These are phyloP conservation scores for Tachina lurida DNA, from an alignment of 2,888 invertebrate species.

Conservation along the genomic window DNA sequence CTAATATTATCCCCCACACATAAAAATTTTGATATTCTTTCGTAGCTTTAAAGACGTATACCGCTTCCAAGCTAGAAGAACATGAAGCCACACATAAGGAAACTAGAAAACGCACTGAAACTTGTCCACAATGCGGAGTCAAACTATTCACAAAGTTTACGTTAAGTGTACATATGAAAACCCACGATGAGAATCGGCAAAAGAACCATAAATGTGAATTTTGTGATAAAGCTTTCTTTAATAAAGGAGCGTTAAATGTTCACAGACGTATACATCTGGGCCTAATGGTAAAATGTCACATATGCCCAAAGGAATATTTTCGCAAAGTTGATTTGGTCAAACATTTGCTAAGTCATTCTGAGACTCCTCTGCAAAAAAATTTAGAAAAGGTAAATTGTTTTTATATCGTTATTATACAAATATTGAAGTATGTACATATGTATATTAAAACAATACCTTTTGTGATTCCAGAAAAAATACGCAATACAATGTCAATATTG, in stretches of 20 bases:
- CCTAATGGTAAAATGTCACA: constrained; percentile 39
- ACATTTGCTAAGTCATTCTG: constrained; percentile 49
- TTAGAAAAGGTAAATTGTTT: constrained; percentile 18
- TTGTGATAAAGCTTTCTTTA: constrained; percentile 58
- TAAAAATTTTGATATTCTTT: neutral
- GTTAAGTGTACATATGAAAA: constrained; percentile 40
- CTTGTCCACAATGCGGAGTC: constrained; percentile 49
- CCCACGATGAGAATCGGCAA: constrained; percentile 44
- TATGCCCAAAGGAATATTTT: constrained; percentile 54
- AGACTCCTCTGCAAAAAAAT: neutral
- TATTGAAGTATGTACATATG: neutral
- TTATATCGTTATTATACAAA: neutral
- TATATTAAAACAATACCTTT: neutral
- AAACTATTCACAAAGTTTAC: constrained; percentile 19
- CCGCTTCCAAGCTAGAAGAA: neutral
- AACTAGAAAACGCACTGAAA: constrained; percentile 29
- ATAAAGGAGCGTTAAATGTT: constrained; percentile 53
- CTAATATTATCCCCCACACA: too few species aligned
- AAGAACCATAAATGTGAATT: constrained; percentile 63
- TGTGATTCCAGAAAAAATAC: constrained; percentile 23
- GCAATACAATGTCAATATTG: constrained; percentile 56
- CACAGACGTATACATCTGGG: constrained; percentile 63
- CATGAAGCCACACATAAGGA: constrained; percentile 51
- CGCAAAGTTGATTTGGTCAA: constrained; percentile 50
- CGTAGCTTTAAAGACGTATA: constrained; percentile 12